Base-by-base conservation (phyloP, 1,140 invertebrate species). In the Heliothis subflexa region DNA sequence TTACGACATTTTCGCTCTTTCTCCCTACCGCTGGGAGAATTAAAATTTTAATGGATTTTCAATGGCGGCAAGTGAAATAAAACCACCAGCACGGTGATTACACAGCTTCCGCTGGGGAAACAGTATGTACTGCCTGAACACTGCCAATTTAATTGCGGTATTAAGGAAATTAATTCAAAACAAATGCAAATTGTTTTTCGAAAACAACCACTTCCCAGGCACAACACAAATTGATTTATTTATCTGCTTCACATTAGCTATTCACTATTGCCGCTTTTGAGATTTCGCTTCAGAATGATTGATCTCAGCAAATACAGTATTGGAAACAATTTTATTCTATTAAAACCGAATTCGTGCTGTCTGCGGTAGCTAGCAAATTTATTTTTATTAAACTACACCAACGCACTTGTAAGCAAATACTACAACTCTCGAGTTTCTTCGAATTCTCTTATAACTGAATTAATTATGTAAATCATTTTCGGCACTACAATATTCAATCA, bases 11-110 rank as follows among this genome's bases (percentile, higher is more conserved):
- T 74, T 78, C 73, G 78, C 62, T 75, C 81, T 77, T 52, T 72
- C 74, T 81, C 62, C 75, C 47, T 68, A 59, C 71, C 68, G 54
- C 64, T 50, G 74, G 55, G 55, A 55, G 76, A 85, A 83, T 85
- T 83, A 83, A 85, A 85, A 83, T 80, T 85, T 85, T 85, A 83
- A 83, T 83, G 76, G 82, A 62, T 83, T 83, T 81, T 81, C 82
- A 79, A 83, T 85, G 80, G 73, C 78, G 78, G 76, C 64, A 75
- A 83, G 78, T 78, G 84, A 80, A 83, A 85, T 83, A 82, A 85
- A 83, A 82, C 78, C 55, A 76, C 72, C 73, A 54, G 73, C 59
- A 71, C 71, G 71, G 72, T 82, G 75, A 80, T 80, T 81, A 81
- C 80, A 77, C 57, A 25, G 78, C 74, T 66, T 64, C 79, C 62